phyloP scores from a whole-genome alignment of 2,113 vertebrate genomes.

The Pomatostomus ruficeps region DNA sequence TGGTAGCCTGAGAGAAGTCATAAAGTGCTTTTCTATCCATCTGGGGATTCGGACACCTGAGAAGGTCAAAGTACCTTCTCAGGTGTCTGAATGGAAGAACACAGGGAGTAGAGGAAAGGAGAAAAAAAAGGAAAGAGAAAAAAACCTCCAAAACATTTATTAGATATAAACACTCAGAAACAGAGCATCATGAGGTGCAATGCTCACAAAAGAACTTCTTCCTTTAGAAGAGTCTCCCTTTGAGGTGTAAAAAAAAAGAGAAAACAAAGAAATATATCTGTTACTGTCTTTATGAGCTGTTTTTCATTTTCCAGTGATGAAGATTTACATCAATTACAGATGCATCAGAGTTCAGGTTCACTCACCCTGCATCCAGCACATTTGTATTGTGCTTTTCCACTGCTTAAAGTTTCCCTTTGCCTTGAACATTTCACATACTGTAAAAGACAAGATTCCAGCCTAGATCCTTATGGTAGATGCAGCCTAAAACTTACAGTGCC shows the following conservation, averaged over 20 bases:
- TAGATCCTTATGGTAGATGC: background rate
- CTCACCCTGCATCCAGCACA: background rate
- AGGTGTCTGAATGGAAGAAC: background rate
- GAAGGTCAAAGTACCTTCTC: background rate
- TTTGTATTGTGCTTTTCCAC: background rate
- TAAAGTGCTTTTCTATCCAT: background rate
- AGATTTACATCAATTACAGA: background rate
- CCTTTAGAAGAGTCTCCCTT: background rate
- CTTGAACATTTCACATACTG: background rate
- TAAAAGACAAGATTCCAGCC: background rate
- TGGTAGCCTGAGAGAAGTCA: background rate
- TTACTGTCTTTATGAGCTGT: background rate
- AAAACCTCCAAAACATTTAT: background rate
- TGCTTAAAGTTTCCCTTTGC: background rate
- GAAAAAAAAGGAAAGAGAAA: fast-evolving
- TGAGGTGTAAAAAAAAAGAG: background rate
- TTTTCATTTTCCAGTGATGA: background rate
- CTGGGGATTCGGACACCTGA: background rate
- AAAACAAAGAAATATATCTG: background rate
- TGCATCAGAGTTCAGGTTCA: background rate
- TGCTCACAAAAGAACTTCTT: background rate
- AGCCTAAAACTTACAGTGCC: background rate
- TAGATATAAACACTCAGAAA: background rate
- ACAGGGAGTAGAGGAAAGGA: background rate
- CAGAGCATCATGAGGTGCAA: background rate